Percentiles rank a stretch among this genome's conserved stretches.
phyloP scores from a whole-genome alignment of 1,140 invertebrate genomes.

The Phortica variegata region DNA sequence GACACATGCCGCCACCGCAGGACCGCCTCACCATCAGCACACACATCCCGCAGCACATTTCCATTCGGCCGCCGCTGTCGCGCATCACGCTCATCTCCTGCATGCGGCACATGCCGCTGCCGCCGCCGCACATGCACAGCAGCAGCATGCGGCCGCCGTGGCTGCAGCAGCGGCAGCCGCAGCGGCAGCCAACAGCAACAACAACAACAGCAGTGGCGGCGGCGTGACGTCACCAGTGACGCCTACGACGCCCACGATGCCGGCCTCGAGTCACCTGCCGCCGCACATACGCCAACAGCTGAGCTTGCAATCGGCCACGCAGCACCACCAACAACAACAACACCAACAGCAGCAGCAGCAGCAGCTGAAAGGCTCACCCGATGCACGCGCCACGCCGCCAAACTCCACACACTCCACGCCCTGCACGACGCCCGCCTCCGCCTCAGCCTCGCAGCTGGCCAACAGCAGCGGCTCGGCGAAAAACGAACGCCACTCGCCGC shows the following conservation, averaged over 20 bases:
- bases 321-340: conserved; percentile 2
- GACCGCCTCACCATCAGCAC: too few relatives aligned
- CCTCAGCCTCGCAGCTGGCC: conserved; percentile 7
- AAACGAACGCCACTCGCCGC: conserved; percentile 50
- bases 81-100: conserved; percentile 48
- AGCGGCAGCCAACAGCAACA: conserved; percentile 18
- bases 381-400: conserved; percentile 25
- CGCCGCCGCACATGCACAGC: conserved; percentile 46
- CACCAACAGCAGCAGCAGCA: background rate
- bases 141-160: conserved; percentile 34
- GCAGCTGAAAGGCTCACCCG: background rate
- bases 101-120: conserved; percentile 46
- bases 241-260: too few relatives aligned
- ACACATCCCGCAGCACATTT: conserved; percentile 25
- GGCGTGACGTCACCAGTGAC: too few relatives aligned
- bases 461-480: conserved; percentile 25
- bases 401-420: conserved; percentile 29
- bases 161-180: conserved; percentile 37
- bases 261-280: conserved; percentile 8
- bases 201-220: too few relatives aligned
- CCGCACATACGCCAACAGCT: conserved; percentile 20
- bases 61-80: conserved; percentile 47
- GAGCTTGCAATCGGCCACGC: conserved; percentile 1
- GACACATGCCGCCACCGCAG: conserved; percentile 20
- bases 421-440: conserved; percentile 30